These are phyloP conservation scores for Sarcoramphus papa DNA, from an alignment of 2,797 vertebrate genomes.

Conservation along the genomic window DNA sequence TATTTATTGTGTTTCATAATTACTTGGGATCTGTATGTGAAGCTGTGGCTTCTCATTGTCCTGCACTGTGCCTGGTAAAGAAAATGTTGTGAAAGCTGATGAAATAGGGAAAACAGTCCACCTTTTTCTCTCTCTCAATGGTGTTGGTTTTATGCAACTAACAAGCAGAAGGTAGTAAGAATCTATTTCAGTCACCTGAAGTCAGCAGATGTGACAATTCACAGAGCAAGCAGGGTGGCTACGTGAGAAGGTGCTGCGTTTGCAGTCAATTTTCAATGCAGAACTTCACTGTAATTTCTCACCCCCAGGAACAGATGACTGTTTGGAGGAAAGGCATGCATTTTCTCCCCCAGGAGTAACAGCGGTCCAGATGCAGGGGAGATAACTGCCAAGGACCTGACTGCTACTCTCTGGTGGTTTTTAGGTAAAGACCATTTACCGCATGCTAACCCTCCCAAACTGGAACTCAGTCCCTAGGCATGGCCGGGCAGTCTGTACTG, in stretches of 20 bases:
- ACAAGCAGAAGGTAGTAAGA: background rate
- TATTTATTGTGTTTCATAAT: background rate
- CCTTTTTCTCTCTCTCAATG: background rate
- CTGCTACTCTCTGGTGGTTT: background rate
- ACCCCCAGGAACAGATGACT: background rate
- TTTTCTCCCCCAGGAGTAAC: background rate
- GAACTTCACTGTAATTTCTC: slow-evolving; percentile 1
- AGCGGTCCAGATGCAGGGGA: background rate
- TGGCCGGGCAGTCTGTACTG: background rate
- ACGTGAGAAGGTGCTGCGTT: background rate
- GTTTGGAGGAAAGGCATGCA: background rate
- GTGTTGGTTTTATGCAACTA: background rate
- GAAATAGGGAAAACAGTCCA: background rate
- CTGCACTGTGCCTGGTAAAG: background rate
- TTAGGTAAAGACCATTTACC: background rate
- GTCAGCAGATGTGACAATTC: background rate
- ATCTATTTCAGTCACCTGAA: slow-evolving; percentile 45
- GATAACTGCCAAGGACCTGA: background rate
- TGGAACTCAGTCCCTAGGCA: background rate
- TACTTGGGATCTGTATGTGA: background rate
- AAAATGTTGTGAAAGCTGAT: background rate
- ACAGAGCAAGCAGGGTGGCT: background rate
- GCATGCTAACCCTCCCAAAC: background rate
- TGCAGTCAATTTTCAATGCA: background rate
- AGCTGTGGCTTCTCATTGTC: background rate